Base-by-base conservation (phyloP, 1,140 invertebrate species). In the Anagrus nilaparvatae region DNA sequence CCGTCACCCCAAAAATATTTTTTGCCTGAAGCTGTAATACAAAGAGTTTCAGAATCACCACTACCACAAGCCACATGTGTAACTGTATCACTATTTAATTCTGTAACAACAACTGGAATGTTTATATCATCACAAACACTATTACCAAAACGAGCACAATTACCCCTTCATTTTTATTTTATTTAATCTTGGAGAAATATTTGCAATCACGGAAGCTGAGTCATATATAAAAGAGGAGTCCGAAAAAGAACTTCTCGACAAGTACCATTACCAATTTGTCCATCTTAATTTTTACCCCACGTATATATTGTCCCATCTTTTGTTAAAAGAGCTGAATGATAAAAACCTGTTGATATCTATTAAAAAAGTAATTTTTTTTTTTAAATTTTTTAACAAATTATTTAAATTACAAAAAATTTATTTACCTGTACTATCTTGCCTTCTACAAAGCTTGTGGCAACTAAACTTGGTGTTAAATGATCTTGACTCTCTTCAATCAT, bases 1-100 rank as follows among this genome's bases (percentile, higher is more conserved):
- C 82, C 86, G 60, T 93, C 88, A 4, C 89, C 89, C 82, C 89
- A 95, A 10, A 84, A 84, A 58, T 83, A 93, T 0, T 93, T 85
- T 27, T 73, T 67, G 5, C 87, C 87, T 28, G 80, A 77, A 50
- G 77, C 76, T 4, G 87, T 91, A 1, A 92, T 81, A 49, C 85
- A 88, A 3, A 94, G 55, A 0, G 87, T 89, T 48, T 92, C 87
- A 5, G 86, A 82, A 63, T 94, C 89, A 3, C 86, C 88, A 66
- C 87, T 64, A 55, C 84, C 86, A 54, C 83, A 81, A 0, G 87
- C 82, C 18, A 89, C 78, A 54, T 88, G 81, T 1, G 81, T 64
- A 2, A 90, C 71, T 30, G 74, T 72, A 49, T 86, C 76, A 13
- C 78, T 81, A 52, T 76, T 77, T 3, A 89, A 56, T 0, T 75